These are phyloP conservation scores for Leptopterna dolabrata DNA, from an alignment of 2,888 invertebrate species.

Conservation along the genomic window DNA sequence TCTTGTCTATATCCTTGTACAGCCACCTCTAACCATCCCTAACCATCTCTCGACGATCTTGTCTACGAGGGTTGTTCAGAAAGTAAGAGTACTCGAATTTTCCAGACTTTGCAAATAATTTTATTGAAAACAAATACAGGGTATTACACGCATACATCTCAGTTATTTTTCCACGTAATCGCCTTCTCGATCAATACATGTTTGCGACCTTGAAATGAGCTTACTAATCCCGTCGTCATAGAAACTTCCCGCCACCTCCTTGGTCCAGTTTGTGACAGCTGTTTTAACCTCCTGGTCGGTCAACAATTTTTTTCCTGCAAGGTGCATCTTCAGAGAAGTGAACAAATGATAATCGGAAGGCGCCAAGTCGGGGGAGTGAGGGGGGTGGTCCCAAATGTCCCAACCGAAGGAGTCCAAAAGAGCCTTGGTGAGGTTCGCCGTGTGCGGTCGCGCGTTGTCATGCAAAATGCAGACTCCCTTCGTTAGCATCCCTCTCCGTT, in stretches of 20 bases:
- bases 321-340: slow-evolving; percentile 44
- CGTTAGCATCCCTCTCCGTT: slow-evolving; percentile 59
- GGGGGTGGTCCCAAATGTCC: slow-evolving; percentile 56
- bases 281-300: not conserved
- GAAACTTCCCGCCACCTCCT: slow-evolving; percentile 31
- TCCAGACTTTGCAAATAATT: too few species aligned
- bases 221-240: slow-evolving; percentile 32
- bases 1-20: too few species aligned
- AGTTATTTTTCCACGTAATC: slow-evolving; percentile 38
- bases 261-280: slow-evolving; percentile 16
- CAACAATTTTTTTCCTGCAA: too few species aligned
- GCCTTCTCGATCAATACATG: not conserved
- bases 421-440: slow-evolving; percentile 49
- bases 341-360: slow-evolving; percentile 49
- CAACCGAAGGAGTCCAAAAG: slow-evolving; percentile 57
- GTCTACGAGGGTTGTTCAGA: too few species aligned
- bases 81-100: too few species aligned
- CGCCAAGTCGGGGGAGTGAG: slow-evolving; percentile 34
- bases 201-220: slow-evolving; percentile 9
- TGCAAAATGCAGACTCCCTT: slow-evolving; percentile 57
- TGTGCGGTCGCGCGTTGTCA: slow-evolving; percentile 60
- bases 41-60: too few species aligned
- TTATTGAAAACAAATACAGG: too few species aligned
- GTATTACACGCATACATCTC: too few species aligned
- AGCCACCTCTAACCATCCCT: too few species aligned